These are phyloP conservation scores for Saccostrea echinata DNA, from an alignment of 1,140 invertebrate species.

Conservation along the genomic window DNA sequence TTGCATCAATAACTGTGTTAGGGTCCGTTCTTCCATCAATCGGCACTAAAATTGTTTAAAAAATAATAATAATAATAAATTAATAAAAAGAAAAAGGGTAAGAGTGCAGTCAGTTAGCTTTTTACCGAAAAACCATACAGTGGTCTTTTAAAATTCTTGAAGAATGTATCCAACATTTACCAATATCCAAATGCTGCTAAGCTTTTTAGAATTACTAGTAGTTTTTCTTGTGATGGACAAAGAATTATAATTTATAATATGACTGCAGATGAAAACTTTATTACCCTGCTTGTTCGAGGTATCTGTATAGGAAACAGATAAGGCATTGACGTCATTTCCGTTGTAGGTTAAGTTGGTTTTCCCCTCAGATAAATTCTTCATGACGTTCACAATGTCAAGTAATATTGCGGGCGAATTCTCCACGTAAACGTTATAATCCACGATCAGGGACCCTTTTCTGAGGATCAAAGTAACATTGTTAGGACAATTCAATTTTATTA, in stretches of 20 bases:
- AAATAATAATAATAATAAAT: too few species aligned
- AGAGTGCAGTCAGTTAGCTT: too few species aligned
- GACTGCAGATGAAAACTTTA: not conserved
- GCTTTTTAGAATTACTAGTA: too few species aligned
- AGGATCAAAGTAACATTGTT: too few species aligned
- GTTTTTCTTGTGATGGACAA: too few species aligned
- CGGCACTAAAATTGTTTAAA: not conserved
- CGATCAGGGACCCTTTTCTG: not conserved
- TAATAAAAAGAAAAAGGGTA: too few species aligned
- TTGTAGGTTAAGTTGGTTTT: slow-evolving; percentile 19
- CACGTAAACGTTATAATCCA: not conserved
- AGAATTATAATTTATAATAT: too few species aligned
- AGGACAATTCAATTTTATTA: too few species aligned
- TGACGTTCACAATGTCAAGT: not conserved
- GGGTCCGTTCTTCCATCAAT: not conserved
- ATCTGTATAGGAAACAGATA: not conserved
- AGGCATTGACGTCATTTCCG: slow-evolving; percentile 7
- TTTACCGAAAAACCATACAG: too few species aligned
- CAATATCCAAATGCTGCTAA: too few species aligned
- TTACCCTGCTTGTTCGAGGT: not conserved
- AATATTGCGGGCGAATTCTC: not conserved
- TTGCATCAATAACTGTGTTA: not conserved
- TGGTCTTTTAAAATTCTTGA: too few species aligned
- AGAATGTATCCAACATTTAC: too few species aligned
- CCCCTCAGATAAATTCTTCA: not conserved